Conservation (phyloP, 2,113 vertebrate genomes). For the Nycticorax nycticorax region DNA sequence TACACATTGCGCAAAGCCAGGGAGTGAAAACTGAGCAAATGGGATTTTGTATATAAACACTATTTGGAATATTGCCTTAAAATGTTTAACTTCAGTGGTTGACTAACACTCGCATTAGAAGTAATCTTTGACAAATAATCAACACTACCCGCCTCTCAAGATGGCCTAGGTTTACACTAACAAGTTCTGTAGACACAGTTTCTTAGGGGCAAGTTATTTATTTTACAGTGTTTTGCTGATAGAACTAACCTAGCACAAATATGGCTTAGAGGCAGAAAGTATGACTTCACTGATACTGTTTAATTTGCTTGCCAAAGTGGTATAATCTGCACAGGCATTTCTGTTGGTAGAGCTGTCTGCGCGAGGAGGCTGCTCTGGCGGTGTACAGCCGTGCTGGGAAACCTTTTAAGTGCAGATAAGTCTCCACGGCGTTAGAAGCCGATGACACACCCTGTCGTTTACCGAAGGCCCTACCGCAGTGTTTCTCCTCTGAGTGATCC, state of each 20-base stretch:
- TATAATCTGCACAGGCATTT: not conserved
- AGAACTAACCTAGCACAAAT: not conserved
- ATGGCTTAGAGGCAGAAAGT: not conserved
- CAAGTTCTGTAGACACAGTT: not conserved
- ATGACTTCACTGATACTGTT: not conserved
- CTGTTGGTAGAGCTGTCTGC: not conserved
- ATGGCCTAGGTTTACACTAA: not conserved
- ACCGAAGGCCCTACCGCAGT: fast-evolving
- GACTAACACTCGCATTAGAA: not conserved
- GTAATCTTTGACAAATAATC: not conserved
- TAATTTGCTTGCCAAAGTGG: not conserved
- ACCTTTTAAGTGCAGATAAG: not conserved
- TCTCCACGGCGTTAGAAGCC: fast-evolving
- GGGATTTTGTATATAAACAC: not conserved
- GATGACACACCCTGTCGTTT: not conserved
- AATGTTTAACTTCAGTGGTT: not conserved
- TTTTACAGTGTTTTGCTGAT: not conserved
- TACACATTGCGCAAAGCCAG: not conserved
- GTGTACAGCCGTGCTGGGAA: not conserved
- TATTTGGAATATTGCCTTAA: not conserved
- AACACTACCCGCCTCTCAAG: not conserved
- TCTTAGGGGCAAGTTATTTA: not conserved
- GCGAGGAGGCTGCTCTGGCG: not conserved
- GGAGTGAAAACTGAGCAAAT: not conserved
- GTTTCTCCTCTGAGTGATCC: not conserved